Evolutionary conservation across 2,888 invertebrate species (phyloP), one percentile per base, ranked within the genome.

Genomic region (Thysanoteuthis rhombus): DNA sequence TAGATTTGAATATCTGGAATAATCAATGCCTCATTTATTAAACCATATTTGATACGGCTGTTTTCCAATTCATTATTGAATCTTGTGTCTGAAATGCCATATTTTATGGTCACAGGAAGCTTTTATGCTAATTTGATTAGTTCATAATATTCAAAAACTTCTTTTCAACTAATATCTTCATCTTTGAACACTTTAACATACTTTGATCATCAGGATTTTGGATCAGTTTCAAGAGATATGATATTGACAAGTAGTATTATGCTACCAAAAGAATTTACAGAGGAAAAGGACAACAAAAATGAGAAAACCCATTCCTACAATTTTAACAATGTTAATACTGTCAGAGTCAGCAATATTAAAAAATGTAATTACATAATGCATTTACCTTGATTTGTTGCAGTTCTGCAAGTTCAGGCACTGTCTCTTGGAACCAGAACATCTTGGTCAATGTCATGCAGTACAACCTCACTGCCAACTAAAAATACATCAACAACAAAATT

Each of bases 401-500:
- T 75, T 75, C 75, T 75, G 75, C 75, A 75, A 91, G 36, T 91
- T 91, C 91, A 91, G 91, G 91, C 91, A 91, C 16, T 91, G 32
- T 39, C 38, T 40, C 40, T 92, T 40, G 92, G 92, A 19, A 92
- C 92, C 32, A 92, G 92, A 32, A 92, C 92, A 45, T 92, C 92
- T 45, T 40, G n/a, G 19, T 92, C 92, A 45, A 92, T 92, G 36
- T 92, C 40, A 40, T 92, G 92, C n/a, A 92, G 92, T 38, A 92
- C 92, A 6, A 92, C 92, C 42, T 92, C 92, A 36, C 45, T 92
- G 28, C 40, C 92, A 92, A 92, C 92, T n/a, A 45, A 40, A 28
- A 16, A 40, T 42, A 40, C n/a, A 92, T n/a, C n/a, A 28, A 92
- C 25, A 90, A 90, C n/a, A 45, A 38, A 90, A 38, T 25, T n/a